Percentiles rank a stretch among this genome's conserved stretches.
These are phyloP conservation scores for Torymus auratus DNA, from an alignment of 2,888 invertebrate genomes.

Conservation along the genomic window DNA sequence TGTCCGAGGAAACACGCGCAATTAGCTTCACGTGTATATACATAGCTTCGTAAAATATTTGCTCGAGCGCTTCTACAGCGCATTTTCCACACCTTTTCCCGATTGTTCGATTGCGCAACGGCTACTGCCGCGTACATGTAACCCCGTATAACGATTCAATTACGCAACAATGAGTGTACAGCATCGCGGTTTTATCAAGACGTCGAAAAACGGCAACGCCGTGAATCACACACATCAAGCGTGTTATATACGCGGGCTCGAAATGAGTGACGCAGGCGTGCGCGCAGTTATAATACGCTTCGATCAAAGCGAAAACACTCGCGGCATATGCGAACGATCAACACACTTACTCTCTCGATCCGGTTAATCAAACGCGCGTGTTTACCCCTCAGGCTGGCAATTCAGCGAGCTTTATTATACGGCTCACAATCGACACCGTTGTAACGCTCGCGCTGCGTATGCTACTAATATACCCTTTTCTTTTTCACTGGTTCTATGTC, in stretches of 20 bases:
- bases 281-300: too few species aligned
- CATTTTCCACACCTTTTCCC: too few species aligned
- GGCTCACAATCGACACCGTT: conserved; percentile 13
- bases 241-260: too few species aligned
- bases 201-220: too few species aligned
- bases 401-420: neutral
- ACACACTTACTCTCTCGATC: conserved; percentile 8
- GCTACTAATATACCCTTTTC: neutral
- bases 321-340: conserved; percentile 13
- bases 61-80: neutral
- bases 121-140: too few species aligned
- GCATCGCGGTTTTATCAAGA: too few species aligned
- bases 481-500: too few species aligned
- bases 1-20: conserved; percentile 3
- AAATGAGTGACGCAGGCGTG: too few species aligned
- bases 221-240: too few species aligned
- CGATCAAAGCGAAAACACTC: conserved; percentile 30
- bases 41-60: conserved; percentile 16
- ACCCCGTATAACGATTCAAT: too few species aligned
- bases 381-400: neutral
- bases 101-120: too few species aligned
- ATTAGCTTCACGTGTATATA: neutral
- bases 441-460: neutral
- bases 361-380: neutral
- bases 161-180: too few species aligned